These are phyloP conservation scores for Phortica variegata DNA, from an alignment of 1,140 invertebrate genomes.

Conservation along the genomic window DNA sequence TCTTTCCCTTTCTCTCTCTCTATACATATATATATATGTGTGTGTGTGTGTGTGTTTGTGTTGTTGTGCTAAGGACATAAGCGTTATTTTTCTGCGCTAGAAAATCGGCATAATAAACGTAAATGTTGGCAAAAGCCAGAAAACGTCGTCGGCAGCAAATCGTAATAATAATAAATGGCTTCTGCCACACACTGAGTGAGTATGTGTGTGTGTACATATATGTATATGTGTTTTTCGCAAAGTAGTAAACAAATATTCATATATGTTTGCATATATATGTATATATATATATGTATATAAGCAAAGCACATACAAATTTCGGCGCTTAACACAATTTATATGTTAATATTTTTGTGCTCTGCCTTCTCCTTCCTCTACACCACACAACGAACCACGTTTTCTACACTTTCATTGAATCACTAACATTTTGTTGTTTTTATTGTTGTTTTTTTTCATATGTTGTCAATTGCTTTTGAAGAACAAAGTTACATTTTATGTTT, in stretches of 20 bases:
- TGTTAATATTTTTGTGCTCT: constrained; percentile 52
- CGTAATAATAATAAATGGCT: constrained; percentile 44
- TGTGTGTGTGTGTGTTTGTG: constrained; percentile 11
- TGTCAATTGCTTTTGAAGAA: too few species aligned
- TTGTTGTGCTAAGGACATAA: constrained; percentile 31
- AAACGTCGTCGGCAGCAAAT: constrained; percentile 23
- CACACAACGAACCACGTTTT: too few species aligned
- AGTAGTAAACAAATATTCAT: too few species aligned
- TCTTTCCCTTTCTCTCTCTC: background rate
- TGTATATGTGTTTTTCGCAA: constrained; percentile 1
- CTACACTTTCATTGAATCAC: too few species aligned
- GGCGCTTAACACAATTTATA: constrained; percentile 54
- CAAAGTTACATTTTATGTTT: too few species aligned
- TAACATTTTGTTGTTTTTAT: too few species aligned
- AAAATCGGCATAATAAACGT: constrained; percentile 52
- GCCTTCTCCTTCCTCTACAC: too few species aligned
- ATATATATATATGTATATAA: constrained; percentile 2
- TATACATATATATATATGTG: constrained; percentile 1
- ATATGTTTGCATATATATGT: constrained; percentile 2
- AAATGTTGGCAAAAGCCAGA: constrained; percentile 30
- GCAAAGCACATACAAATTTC: constrained; percentile 35
- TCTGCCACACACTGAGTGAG: constrained; percentile 18
- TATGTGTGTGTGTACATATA: background rate
- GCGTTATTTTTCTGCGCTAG: constrained; percentile 54
- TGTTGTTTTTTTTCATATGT: too few species aligned